Conservation (phyloP, 2,113 vertebrate species). For the Aleadryas rufinucha region DNA sequence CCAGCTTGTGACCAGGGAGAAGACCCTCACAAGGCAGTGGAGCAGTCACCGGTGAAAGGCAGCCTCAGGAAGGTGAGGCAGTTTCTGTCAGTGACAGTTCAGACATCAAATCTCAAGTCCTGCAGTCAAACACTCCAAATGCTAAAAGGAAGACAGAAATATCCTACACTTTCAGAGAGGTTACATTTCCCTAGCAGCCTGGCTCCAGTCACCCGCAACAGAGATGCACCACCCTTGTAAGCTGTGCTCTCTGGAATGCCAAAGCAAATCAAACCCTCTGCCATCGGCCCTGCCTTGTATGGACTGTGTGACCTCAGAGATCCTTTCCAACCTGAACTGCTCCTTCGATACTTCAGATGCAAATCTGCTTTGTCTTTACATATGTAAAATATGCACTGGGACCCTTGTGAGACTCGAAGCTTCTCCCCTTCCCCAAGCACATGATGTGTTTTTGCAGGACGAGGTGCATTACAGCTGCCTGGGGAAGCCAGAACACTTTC, state of each 20-base stretch:
- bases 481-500: slow-evolving; percentile 26
- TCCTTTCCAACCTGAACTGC: not conserved
- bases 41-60: not conserved
- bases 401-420: slow-evolving; percentile 62
- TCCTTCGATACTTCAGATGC: not conserved
- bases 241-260: not conserved
- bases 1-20: not conserved
- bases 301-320: not conserved
- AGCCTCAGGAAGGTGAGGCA: not conserved
- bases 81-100: not conserved
- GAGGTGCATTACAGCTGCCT: slow-evolving; percentile 31
- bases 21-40: not conserved
- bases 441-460: not conserved
- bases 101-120: not conserved
- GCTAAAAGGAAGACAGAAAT: not conserved
- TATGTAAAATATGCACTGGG: slow-evolving; percentile 38
- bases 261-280: not conserved
- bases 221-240: not conserved
- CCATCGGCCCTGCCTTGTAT: not conserved
- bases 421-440: not conserved
- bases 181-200: not conserved
- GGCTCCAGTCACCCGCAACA: not conserved
- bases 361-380: not conserved
- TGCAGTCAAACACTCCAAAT: not conserved
- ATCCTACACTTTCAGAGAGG: not conserved